Percentiles rank a stretch among this genome's conserved stretches.
Evolutionary conservation across 2,113 vertebrate species (phyloP).

Genomic region (Stigmatopora argus): DNA sequence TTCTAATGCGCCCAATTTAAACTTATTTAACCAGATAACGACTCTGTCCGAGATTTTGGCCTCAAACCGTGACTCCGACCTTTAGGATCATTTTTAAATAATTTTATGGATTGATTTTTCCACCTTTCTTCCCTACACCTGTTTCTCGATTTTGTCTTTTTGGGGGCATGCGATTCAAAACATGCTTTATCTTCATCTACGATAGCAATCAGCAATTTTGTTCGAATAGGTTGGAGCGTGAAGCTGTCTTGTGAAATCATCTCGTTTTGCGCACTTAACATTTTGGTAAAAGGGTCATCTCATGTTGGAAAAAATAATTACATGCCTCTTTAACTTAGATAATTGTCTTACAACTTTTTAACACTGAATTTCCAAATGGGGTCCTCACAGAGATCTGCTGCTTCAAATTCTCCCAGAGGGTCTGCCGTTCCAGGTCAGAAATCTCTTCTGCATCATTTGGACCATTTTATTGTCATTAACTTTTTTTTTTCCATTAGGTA

Average conservation of each 20-base stretch:
- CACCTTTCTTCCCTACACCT: too few species aligned
- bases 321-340: background rate
- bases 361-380: background rate
- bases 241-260: too few species aligned
- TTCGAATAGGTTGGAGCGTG: too few species aligned
- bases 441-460: slow-evolving; percentile 52
- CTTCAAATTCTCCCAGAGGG: slow-evolving; percentile 21
- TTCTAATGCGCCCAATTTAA: background rate
- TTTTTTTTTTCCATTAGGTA: slow-evolving; percentile 52
- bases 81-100: too few species aligned
- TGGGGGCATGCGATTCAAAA: too few species aligned
- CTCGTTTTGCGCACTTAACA: background rate
- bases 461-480: slow-evolving; percentile 51
- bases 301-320: background rate
- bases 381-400: slow-evolving; percentile 10
- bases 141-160: too few species aligned
- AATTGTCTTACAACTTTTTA: background rate
- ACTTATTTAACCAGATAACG: background rate
- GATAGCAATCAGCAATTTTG: too few species aligned
- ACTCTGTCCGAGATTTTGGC: too few species aligned
- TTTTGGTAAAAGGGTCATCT: background rate
- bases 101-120: too few species aligned
- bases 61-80: too few species aligned
- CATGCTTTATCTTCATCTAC: too few species aligned
- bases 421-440: slow-evolving; percentile 48